Evolutionary conservation across 2,888 invertebrate species (phyloP).

Genomic region (Eubasilissa splendida): DNA sequence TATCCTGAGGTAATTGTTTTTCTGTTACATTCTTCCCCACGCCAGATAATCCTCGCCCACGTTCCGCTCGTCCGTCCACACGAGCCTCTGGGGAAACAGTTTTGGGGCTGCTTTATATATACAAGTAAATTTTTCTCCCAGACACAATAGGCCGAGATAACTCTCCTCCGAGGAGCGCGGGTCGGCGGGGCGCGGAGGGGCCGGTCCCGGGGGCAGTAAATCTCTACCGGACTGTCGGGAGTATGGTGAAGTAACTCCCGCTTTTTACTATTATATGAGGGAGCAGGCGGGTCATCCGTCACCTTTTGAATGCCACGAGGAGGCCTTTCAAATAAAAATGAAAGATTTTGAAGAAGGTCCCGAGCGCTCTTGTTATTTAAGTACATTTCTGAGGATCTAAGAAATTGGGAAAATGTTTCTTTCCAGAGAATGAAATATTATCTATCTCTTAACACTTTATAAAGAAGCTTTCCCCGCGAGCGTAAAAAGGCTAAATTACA

Average conservation of each 20-base stretch:
- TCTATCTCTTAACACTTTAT: too few relatives aligned
- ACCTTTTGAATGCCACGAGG: constrained; percentile 54
- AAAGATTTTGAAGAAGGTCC: constrained; percentile 54
- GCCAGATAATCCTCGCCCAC: constrained; percentile 15
- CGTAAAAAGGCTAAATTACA: neutral
- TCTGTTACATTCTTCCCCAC: constrained; percentile 10
- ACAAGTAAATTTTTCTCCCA: constrained; percentile 51
- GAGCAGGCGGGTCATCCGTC: constrained; percentile 55
- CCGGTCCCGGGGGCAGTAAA: constrained; percentile 52
- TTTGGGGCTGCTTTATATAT: constrained; percentile 37
- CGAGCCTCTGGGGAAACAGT: constrained; percentile 30
- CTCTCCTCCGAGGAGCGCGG: constrained; percentile 44
- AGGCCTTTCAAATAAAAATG: constrained; percentile 55
- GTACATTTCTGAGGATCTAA: neutral
- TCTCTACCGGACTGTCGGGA: constrained; percentile 51
- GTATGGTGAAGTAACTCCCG: constrained; percentile 41
- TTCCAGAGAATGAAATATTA: too few relatives aligned
- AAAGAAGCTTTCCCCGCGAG: too few relatives aligned
- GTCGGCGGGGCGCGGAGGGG: constrained; percentile 37
- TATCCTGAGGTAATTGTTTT: constrained; percentile 56
- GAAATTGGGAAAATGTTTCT: neutral
- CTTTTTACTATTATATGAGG: constrained; percentile 54
- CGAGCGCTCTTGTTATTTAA: neutral
- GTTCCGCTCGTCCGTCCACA: neutral
- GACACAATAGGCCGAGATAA: constrained; percentile 56